Percentiles rank a stretch among this genome's conserved stretches.
These are phyloP conservation scores for Bilobella aurantiaca DNA, from an alignment of 1,140 invertebrate species.

Conservation along the genomic window DNA sequence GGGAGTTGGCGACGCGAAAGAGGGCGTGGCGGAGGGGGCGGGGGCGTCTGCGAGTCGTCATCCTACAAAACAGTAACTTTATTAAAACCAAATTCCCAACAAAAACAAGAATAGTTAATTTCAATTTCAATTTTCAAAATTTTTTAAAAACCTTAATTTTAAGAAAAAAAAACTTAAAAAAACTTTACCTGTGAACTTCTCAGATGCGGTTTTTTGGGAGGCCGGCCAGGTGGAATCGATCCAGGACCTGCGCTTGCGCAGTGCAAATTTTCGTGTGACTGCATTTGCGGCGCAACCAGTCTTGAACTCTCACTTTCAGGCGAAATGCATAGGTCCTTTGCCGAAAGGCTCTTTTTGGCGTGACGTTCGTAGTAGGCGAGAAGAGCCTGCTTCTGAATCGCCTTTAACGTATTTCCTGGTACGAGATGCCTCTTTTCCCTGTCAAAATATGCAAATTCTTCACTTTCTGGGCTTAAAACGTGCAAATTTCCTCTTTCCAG, in stretches of 20 bases:
- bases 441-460: constrained; percentile 62
- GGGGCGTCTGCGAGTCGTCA: background rate
- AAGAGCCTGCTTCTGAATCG: constrained; percentile 74
- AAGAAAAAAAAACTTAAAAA: too few relatives aligned
- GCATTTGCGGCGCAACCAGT: background rate
- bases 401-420: constrained; percentile 65
- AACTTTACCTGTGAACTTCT: constrained; percentile 40
- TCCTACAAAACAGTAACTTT: too few relatives aligned
- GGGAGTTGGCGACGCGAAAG: background rate
- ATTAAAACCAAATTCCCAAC: too few relatives aligned
- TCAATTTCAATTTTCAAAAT: too few relatives aligned
- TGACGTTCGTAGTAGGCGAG: constrained; percentile 74
- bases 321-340: background rate
- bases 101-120: too few relatives aligned
- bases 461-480: too few relatives aligned
- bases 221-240: background rate
- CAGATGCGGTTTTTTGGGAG: background rate
- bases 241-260: constrained; percentile 39
- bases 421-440: constrained; percentile 63
- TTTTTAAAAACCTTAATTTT: too few relatives aligned
- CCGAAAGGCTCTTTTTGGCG: constrained; percentile 31
- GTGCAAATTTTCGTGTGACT: background rate
- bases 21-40: background rate
- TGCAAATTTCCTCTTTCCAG: constrained; percentile 39
- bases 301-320: background rate